Conservation (phyloP, 2,797 vertebrate genomes). For the Peromyscus attwateri region DNA sequence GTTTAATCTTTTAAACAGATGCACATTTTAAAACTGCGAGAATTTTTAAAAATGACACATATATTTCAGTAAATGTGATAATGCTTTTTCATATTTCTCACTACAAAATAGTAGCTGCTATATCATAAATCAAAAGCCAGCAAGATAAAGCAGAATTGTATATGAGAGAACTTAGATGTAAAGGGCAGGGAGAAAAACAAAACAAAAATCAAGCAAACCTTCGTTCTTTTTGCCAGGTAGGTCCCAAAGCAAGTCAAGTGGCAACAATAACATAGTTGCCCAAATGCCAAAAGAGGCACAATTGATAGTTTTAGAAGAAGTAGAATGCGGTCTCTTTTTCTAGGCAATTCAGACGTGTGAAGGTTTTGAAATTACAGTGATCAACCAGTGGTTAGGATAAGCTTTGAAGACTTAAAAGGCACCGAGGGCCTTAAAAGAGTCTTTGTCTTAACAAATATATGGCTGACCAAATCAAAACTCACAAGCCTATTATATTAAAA, state of each 20-base stretch:
- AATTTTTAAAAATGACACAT: conserved; percentile 9
- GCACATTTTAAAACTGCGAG: neutral
- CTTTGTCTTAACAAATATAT: neutral
- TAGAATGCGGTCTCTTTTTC: neutral
- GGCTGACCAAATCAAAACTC: neutral
- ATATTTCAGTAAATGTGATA: conserved; percentile 20
- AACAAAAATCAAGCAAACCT: neutral
- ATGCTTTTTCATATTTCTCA: conserved; percentile 36
- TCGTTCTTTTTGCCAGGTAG: neutral
- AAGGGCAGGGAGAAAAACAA: neutral
- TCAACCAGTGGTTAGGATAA: neutral
- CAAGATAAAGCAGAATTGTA: neutral
- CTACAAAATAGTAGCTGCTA: neutral
- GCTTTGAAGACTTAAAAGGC: neutral
- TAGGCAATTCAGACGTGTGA: neutral
- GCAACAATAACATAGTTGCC: neutral
- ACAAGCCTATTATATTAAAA: neutral
- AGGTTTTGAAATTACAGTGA: neutral
- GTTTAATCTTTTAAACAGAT: conserved; percentile 47
- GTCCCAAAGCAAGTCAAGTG: neutral
- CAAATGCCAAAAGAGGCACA: neutral
- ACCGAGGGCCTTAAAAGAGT: neutral
- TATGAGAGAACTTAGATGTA: neutral
- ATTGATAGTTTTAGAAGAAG: neutral
- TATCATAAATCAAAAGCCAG: conserved; percentile 28